Percentiles rank a stretch among this genome's conserved stretches.
Evolutionary conservation across 1,140 invertebrate species (phyloP).

Genomic region (Zaprionus lachaisei): DNA sequence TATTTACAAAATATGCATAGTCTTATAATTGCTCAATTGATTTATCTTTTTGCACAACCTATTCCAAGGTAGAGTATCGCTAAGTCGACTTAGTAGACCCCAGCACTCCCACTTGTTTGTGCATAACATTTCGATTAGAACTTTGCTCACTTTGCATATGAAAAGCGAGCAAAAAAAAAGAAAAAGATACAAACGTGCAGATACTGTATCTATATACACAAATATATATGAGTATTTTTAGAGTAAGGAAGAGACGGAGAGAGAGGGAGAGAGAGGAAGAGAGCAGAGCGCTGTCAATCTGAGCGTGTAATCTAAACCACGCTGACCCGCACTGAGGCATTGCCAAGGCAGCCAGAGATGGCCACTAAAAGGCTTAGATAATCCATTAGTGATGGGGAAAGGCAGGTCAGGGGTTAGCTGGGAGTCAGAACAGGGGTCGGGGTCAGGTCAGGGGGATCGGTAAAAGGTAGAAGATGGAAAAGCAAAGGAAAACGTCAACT

Average conservation of each 20-base stretch:
- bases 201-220: neutral
- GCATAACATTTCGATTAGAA: constrained; percentile 64
- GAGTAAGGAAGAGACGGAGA: neutral
- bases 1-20: neutral
- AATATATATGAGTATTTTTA: neutral
- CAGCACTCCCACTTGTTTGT: constrained; percentile 5
- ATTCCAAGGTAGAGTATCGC: neutral
- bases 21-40: neutral
- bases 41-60: neutral
- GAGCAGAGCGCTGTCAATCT: neutral
- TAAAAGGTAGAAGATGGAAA: constrained; percentile 27
- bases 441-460: constrained; percentile 37
- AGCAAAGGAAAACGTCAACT: constrained; percentile 51
- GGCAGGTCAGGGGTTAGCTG: constrained; percentile 39
- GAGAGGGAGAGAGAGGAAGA: neutral
- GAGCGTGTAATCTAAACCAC: constrained; percentile 16
- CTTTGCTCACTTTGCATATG: constrained; percentile 38
- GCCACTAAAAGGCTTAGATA: constrained; percentile 82
- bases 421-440: neutral
- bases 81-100: neutral
- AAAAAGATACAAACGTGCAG: neutral
- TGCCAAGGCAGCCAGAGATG: constrained; percentile 71
- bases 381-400: constrained; percentile 74
- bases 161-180: constrained; percentile 39
- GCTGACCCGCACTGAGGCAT: constrained; percentile 28